These are phyloP conservation scores for Amphipyra berbera DNA, from an alignment of 2,888 invertebrate species.

Conservation along the genomic window DNA sequence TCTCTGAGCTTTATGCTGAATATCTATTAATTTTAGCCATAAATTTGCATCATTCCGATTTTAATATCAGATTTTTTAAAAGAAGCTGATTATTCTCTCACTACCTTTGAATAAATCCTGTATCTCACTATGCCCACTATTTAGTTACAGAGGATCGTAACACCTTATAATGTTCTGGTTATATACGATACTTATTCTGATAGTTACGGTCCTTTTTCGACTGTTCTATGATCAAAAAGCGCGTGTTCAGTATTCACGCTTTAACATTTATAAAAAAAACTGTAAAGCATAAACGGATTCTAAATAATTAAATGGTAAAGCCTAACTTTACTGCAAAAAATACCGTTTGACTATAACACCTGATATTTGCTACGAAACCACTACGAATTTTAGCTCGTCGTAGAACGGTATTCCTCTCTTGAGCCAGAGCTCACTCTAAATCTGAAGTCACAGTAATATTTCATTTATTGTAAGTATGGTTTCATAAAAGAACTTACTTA, in stretches of 20 bases:
- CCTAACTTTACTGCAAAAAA: conserved; percentile 35
- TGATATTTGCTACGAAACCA: conserved; percentile 45
- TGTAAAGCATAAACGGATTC: conserved; percentile 10
- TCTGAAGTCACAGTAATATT: not conserved
- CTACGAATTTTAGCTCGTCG: conserved; percentile 34
- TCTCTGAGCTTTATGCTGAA: not conserved
- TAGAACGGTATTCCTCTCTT: conserved; percentile 34
- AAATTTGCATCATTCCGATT: not conserved
- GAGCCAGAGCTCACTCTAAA: not conserved
- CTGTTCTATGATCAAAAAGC: too few species aligned
- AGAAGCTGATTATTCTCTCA: too few species aligned
- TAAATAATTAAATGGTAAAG: conserved; percentile 19
- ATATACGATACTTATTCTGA: too few species aligned
- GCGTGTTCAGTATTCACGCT: too few species aligned
- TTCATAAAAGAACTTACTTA: conserved; percentile 13
- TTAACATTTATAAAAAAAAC: too few species aligned
- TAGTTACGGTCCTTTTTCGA: too few species aligned
- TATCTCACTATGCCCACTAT: not conserved
- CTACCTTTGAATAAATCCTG: too few species aligned
- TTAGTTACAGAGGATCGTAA: not conserved
- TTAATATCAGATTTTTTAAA: not conserved
- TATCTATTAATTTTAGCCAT: not conserved
- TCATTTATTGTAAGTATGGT: not conserved
- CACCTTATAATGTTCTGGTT: not conserved
- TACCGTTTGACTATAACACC: conserved; percentile 38